Base-by-base conservation (phyloP, 1,140 invertebrate genomes). In the Heliconius congener region DNA sequence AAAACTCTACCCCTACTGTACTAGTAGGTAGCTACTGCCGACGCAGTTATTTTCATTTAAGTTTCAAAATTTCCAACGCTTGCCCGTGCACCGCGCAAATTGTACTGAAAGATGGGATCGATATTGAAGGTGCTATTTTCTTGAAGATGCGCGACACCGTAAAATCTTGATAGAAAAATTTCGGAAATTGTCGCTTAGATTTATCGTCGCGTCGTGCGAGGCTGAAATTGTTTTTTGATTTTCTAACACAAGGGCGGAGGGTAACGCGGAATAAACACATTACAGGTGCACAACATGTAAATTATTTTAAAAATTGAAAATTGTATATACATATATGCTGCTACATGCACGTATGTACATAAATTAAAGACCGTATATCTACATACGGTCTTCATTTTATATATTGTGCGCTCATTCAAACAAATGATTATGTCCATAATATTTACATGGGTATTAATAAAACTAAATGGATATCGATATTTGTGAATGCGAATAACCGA, bases 121-220 rank as follows among this genome's bases (percentile, higher is more conserved):
- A 93, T 94, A 94, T 94, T 92, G 87, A 86, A 91, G 91, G 91
- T 92, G 88, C 85, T 90, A 93, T 93, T 91, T 91, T 91, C 90
- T 91, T 86, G 85, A 84, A 87, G 88, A 92, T 88, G 87, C 89
- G 83, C 84, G 79, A 79, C 80, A 81, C 84, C 82, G 82, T 88
- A 86, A 91, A 92, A 92, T 93, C 90, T 92, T 86, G 90, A 93
- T 91, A 87, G 91, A 92, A 93, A 92, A 92, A 90, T 93, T 93
- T 91, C 87, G 90, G 90, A 94, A 93, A 94, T 94, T 94, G 91
- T 93, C 87, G 86, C 71, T 74, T 85, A 87, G 89, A 93, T 92
- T 94, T 94, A 93, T 93, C 85, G 85, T 74, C 82, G 73, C 76
- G 82, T 82, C 86, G 86, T 85, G 84, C 60, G 74, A 78, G 85